Evolutionary conservation across 2,797 vertebrate genomes (phyloP).

Genomic region (Paguma larvata): DNA sequence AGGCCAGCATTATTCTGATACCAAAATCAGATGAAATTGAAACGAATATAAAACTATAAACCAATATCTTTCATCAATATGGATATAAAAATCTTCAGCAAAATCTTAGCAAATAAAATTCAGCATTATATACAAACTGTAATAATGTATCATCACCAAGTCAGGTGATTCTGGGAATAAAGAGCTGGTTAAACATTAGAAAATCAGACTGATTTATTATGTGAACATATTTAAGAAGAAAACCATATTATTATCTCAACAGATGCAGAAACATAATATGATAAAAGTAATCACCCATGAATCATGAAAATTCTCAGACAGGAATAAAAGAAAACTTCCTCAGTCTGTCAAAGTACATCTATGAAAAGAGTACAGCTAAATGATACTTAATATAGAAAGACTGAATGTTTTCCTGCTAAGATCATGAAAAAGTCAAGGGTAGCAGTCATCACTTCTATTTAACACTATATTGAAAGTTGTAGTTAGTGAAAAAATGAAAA

Average conservation of each 20-base stretch:
- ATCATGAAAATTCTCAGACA: background rate
- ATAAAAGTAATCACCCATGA: background rate
- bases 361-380: background rate
- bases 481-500: background rate
- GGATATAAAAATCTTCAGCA: constrained; percentile 12
- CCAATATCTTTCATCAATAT: background rate
- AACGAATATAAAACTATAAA: background rate
- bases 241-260: background rate
- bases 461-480: background rate
- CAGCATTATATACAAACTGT: background rate
- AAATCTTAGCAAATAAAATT: background rate
- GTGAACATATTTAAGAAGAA: background rate
- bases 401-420: background rate
- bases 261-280: background rate
- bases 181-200: background rate
- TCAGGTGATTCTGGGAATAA: background rate
- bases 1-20: background rate
- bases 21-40: constrained; percentile 9
- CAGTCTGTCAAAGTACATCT: background rate
- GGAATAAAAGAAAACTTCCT: background rate
- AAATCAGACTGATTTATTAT: background rate
- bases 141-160: background rate
- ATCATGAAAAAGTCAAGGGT: background rate
- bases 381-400: background rate
- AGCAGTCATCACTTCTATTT: background rate